These are phyloP conservation scores for Mesochorus sp. DNA, from an alignment of 2,888 invertebrate genomes.

Conservation along the genomic window DNA sequence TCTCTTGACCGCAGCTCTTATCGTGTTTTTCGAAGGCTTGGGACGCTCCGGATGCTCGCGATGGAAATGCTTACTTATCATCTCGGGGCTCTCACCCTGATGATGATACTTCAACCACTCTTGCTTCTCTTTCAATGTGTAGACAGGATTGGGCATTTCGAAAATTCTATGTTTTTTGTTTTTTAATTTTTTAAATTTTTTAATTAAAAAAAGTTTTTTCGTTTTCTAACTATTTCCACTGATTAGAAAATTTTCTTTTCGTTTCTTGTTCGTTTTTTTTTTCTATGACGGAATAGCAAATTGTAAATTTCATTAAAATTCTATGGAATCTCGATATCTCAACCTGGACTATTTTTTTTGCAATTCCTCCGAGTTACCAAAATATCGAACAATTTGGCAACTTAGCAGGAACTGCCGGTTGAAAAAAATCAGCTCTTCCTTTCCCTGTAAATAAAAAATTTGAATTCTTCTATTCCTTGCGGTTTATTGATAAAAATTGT, in stretches of 20 bases:
- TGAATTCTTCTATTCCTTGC: neutral
- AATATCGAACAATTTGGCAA: conserved; percentile 20
- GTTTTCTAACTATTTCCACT: no score
- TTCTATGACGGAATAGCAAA: no score
- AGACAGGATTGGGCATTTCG: conserved; percentile 56
- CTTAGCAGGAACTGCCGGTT: neutral
- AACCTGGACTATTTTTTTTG: neutral
- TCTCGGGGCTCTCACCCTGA: conserved; percentile 58
- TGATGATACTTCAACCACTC: conserved; percentile 59
- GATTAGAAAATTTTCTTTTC: no score
- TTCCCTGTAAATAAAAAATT: neutral
- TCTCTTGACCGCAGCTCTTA: conserved; percentile 55
- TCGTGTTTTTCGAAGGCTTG: conserved; percentile 58
- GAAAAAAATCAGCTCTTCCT: conserved; percentile 6
- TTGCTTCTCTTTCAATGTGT: conserved; percentile 58
- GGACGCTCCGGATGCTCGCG: conserved; percentile 54
- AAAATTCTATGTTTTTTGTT: neutral
- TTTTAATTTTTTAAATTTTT: neutral
- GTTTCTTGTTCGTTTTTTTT: no score
- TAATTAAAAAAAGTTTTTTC: no score
- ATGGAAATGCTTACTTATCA: conserved; percentile 57
- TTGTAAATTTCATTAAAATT: neutral
- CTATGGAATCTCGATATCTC: neutral
- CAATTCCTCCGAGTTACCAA: conserved; percentile 10
- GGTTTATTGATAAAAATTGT: neutral